Evolutionary conservation across 1,140 invertebrate species (phyloP), one percentile per base, ranked within the genome.

Genomic region (Leptinotarsa defecta): DNA sequence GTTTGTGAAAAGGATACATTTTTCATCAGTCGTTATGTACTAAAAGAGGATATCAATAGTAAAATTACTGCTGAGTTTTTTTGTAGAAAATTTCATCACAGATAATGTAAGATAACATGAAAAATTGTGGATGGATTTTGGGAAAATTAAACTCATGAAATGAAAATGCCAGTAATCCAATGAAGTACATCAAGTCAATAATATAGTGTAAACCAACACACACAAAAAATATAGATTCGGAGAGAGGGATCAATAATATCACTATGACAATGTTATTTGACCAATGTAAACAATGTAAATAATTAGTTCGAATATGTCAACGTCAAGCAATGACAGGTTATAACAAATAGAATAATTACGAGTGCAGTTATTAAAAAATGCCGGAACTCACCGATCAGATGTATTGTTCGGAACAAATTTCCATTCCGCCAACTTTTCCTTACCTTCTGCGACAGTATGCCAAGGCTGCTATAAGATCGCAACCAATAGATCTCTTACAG

Each of bases 381-480:
- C 80, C 83, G 19, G 82, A 79, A 57, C 71, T 84, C 62, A 24
- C 77, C 3, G 84, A 85, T 61, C 77, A 83, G 65, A 86, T 89
- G 84, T 89, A 90, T 79, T 89, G 87, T 80, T 85, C 87, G 17
- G 85, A 89, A 75, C 89, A 90, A 81, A 90, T 94, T 76, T 88
- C 89, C 75, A 91, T 97, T 78, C 95, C 95, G 3, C 90, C 92
- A n/a, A 91, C 91, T 67, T 91, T 95, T 79, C 94, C 95, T 1
- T 90, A 92, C 79, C 91, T 96, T 77, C 85, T 97, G 48, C 95
- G 95, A 85, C 89, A 92, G 79, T 97, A 93, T 84, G 94, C 94
- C 17, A 97, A 96, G 89, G 94, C 94, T 24, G 95, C 95, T 1
- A 95, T 96, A 75, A 90, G 94, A 80, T 96, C 94, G 24, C 95